Conservation (phyloP, 2,888 invertebrate genomes). For the Onchidella celtica region DNA sequence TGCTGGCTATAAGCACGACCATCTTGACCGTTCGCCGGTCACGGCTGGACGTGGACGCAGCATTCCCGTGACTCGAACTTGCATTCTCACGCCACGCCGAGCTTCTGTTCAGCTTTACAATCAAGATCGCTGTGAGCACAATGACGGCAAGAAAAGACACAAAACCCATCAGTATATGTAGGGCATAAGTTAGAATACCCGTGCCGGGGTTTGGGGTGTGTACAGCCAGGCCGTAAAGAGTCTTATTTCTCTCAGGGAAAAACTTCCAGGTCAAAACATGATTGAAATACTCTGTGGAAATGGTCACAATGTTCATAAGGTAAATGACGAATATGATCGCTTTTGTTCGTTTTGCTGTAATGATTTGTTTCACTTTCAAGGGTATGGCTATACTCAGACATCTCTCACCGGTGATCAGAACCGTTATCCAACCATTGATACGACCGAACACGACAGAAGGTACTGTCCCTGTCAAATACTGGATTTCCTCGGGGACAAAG, state of each 20-base stretch:
- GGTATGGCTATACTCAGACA: slow-evolving; percentile 28
- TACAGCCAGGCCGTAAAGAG: slow-evolving; percentile 20
- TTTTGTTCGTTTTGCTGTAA: slow-evolving; percentile 1
- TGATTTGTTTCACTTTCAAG: slow-evolving; percentile 28
- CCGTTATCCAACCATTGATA: slow-evolving; percentile 21
- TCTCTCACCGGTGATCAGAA: slow-evolving; percentile 27
- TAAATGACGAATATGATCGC: background rate
- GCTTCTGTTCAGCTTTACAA: background rate
- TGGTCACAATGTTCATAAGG: background rate
- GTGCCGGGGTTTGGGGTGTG: background rate
- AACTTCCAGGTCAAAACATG: slow-evolving; percentile 22
- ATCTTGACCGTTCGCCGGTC: slow-evolving; percentile 26
- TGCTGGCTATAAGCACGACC: slow-evolving; percentile 1
- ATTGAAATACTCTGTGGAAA: slow-evolving; percentile 12
- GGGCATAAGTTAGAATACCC: background rate
- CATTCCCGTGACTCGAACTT: background rate
- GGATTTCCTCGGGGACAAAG: slow-evolving; percentile 18
- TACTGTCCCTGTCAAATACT: background rate
- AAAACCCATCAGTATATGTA: background rate
- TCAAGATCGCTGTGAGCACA: background rate
- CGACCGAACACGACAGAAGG: slow-evolving; percentile 16
- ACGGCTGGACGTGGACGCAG: background rate
- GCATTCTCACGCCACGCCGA: background rate
- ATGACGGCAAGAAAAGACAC: slow-evolving; percentile 1
- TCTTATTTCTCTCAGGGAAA: slow-evolving; percentile 27